Evolutionary conservation across 2,797 vertebrate species (phyloP).

Genomic region (Peromyscus eremicus): DNA sequence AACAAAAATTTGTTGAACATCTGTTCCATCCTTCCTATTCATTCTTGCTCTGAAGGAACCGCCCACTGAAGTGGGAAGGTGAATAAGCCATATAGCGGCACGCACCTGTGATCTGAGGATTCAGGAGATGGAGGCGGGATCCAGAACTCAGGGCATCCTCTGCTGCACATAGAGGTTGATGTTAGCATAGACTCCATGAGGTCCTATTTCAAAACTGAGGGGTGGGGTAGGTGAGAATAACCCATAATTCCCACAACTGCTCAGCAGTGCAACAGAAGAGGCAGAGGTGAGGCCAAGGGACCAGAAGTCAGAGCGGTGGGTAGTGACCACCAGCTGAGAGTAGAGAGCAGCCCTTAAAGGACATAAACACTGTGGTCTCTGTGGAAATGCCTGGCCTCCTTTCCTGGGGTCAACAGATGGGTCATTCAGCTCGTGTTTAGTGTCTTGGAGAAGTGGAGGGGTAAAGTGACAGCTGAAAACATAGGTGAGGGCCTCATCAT

Average conservation of each 20-base stretch:
- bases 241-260: neutral
- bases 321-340: neutral
- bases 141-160: neutral
- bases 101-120: neutral
- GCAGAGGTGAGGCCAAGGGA: neutral
- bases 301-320: neutral
- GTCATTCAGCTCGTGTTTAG: neutral
- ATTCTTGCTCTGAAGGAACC: neutral
- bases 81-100: neutral
- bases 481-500: neutral
- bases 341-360: neutral
- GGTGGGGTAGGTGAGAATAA: neutral
- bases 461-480: neutral
- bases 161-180: neutral
- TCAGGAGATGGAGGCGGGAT: neutral
- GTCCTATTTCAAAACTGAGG: neutral
- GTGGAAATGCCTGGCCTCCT: accelerated
- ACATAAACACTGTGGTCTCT: no score
- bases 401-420: neutral
- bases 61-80: neutral
- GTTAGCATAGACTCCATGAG: neutral
- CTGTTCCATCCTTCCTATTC: no score
- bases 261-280: neutral
- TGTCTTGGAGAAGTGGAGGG: neutral
- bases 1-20: neutral